These are phyloP conservation scores for Philereme transversata DNA, from an alignment of 2,888 invertebrate species.

Conservation along the genomic window DNA sequence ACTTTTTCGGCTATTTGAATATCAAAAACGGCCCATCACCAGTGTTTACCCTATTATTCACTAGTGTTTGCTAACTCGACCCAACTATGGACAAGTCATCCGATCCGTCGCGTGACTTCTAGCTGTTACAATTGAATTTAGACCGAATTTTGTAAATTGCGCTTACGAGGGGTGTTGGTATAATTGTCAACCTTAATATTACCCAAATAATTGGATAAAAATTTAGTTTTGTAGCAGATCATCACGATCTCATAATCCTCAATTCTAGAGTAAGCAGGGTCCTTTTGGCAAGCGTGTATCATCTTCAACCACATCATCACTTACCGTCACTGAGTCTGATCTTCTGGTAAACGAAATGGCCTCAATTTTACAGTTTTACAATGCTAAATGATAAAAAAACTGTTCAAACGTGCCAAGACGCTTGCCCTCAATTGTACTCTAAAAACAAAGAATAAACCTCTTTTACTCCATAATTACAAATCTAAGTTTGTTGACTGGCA, in stretches of 20 bases:
- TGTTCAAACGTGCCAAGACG: constrained; percentile 9
- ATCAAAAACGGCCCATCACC: constrained; percentile 11
- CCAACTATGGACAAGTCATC: constrained; percentile 47
- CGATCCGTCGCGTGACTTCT: constrained; percentile 67
- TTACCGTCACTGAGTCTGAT: too few relatives aligned
- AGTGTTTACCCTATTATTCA: constrained; percentile 78
- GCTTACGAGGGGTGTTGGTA: constrained; percentile 41
- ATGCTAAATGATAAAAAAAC: constrained; percentile 12
- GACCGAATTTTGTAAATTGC: constrained; percentile 31
- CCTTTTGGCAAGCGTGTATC: too few relatives aligned
- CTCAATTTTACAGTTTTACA: neutral
- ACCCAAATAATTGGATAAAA: constrained; percentile 1
- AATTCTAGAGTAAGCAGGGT: too few relatives aligned
- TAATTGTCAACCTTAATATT: constrained; percentile 15
- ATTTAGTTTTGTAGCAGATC: neutral
- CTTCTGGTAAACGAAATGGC: neutral
- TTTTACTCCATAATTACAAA: constrained; percentile 65
- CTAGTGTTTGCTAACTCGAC: constrained; percentile 66
- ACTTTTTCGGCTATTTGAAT: constrained; percentile 3
- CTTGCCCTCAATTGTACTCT: constrained; percentile 48
- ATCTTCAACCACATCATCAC: too few relatives aligned
- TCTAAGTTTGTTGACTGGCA: constrained; percentile 72
- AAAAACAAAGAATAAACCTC: constrained; percentile 49
- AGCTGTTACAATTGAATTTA: constrained; percentile 64
- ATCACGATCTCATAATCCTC: too few relatives aligned